phyloP scores from a whole-genome alignment of 2,888 invertebrate species.

The Synanthedon formicaeformis region DNA sequence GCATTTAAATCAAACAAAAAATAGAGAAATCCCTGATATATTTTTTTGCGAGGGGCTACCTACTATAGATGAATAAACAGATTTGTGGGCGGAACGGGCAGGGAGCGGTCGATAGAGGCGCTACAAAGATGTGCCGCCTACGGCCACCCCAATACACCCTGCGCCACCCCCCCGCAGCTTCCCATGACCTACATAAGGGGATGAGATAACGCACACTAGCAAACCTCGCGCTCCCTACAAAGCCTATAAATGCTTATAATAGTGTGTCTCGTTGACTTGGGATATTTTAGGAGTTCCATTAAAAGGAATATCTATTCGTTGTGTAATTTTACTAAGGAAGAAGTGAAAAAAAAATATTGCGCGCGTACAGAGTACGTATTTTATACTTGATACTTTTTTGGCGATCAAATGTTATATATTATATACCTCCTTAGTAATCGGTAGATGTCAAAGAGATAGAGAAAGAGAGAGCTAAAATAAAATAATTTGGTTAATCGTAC shows the following conservation, averaged over 20 bases:
- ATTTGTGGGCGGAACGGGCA: slow-evolving; percentile 24
- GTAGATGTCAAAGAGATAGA: no score
- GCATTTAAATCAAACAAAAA: not conserved
- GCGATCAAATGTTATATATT: no score
- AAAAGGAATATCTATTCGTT: no score
- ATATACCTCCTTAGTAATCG: no score
- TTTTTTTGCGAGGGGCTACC: not conserved
- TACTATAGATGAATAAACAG: slow-evolving; percentile 15
- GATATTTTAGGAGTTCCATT: no score
- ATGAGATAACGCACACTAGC: slow-evolving; percentile 23
- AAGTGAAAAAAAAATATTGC: no score
- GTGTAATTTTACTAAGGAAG: no score
- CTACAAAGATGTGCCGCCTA: slow-evolving; percentile 36
- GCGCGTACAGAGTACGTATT: no score
- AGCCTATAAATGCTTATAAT: slow-evolving; percentile 1
- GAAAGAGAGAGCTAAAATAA: no score
- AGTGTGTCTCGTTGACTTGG: no score
- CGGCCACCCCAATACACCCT: slow-evolving; percentile 13
- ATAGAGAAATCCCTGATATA: not conserved
- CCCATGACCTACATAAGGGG: slow-evolving; percentile 51
- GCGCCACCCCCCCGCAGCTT: slow-evolving; percentile 30
- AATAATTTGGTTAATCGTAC: no score
- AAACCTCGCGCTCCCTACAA: not conserved
- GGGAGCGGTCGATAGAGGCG: slow-evolving; percentile 44
- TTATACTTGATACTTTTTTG: no score